Conservation (phyloP, 2,113 vertebrate genomes). For the Ancistrus triradiatus region DNA sequence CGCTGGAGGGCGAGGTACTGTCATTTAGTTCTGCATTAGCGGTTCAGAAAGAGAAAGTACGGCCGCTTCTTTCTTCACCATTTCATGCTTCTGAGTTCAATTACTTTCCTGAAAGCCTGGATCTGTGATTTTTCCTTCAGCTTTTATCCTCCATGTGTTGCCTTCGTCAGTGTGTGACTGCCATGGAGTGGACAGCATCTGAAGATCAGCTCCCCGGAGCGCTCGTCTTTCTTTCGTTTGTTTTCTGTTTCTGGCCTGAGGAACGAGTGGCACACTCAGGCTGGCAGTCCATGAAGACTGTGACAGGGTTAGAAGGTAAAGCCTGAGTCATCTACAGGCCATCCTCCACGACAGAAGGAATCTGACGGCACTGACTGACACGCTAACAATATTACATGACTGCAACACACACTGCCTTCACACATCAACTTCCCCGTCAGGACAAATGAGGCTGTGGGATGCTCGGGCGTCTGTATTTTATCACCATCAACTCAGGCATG, state of each 20-base stretch:
- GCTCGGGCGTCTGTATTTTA: no score
- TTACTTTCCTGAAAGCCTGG: conserved; percentile 22
- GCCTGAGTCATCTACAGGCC: conserved; percentile 22
- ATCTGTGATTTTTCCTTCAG: conserved; percentile 6
- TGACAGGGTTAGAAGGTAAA: conserved; percentile 25
- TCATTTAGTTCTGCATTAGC: conserved; percentile 15
- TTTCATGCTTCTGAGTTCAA: conserved; percentile 19
- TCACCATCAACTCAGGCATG: background rate
- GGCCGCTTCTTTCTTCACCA: background rate
- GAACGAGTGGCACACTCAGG: conserved; percentile 16
- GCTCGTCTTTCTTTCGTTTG: background rate
- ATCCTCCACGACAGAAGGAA: no score
- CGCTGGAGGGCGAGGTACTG: background rate
- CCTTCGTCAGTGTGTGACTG: background rate
- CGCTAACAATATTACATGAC: background rate
- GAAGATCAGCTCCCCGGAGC: conserved; percentile 3
- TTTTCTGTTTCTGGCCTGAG: conserved; percentile 4
- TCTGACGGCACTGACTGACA: background rate
- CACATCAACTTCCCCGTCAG: background rate
- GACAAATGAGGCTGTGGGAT: background rate
- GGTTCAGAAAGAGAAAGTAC: background rate
- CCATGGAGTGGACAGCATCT: conserved; percentile 18
- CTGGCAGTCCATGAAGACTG: background rate
- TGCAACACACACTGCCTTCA: background rate
- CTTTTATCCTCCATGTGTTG: conserved; percentile 24